A percentile compares a stretch with the other conserved stretches of the same genome.
phyloP scores from a whole-genome alignment of 2,113 vertebrate species.

The Ammospiza caudacuta region DNA sequence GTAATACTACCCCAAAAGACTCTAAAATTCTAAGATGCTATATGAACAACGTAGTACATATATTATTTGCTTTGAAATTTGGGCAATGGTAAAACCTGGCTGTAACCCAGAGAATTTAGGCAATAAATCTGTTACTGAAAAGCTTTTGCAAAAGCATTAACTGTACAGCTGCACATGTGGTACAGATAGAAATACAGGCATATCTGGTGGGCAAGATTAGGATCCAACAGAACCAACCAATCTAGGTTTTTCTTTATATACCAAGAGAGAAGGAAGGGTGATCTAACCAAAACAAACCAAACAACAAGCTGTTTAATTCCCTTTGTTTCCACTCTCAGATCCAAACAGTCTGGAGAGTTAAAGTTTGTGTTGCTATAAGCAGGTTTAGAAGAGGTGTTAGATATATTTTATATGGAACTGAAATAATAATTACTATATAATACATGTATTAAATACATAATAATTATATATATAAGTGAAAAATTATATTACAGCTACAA shows the following conservation, averaged over 20 bases:
- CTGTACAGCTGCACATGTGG: background rate
- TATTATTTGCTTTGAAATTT: background rate
- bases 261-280: background rate
- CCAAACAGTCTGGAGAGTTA: background rate
- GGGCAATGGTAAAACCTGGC: background rate
- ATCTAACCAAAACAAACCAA: background rate
- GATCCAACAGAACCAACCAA: background rate
- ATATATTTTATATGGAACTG: background rate
- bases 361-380: background rate
- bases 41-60: background rate
- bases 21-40: background rate
- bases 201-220: background rate
- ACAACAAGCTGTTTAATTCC: background rate
- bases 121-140: background rate
- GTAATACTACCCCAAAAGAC: background rate
- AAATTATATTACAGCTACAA: background rate
- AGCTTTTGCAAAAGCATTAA: background rate
- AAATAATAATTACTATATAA: background rate
- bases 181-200: background rate
- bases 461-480: background rate
- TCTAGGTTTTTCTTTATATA: background rate
- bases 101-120: background rate
- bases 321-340: background rate
- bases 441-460: background rate
- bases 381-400: background rate